A percentile compares a stretch with the other conserved stretches of the same genome.
phyloP scores from a whole-genome alignment of 1,140 invertebrate genomes.

The Ceratosolen fusciceps region DNA sequence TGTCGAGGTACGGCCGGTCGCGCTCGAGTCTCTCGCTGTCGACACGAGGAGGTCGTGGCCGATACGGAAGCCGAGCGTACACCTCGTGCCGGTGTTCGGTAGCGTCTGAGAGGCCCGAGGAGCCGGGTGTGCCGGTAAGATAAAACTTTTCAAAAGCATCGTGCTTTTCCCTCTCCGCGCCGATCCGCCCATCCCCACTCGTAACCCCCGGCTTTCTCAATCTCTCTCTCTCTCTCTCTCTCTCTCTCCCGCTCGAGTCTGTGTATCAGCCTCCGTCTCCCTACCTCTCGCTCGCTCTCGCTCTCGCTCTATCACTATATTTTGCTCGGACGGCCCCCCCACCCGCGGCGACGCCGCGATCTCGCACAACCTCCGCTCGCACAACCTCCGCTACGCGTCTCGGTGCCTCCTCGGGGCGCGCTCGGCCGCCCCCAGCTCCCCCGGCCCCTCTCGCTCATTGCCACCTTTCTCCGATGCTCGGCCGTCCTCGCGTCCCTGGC shows the following conservation, averaged over 20 bases:
- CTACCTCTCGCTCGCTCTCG: too few relatives aligned
- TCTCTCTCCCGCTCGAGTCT: background rate
- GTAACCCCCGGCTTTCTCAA: conserved; percentile 37
- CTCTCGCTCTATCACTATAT: background rate
- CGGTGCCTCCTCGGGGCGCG: too few relatives aligned
- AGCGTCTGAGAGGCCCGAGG: conserved; percentile 64
- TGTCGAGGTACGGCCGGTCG: background rate
- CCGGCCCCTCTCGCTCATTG: too few relatives aligned
- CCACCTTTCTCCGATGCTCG: background rate
- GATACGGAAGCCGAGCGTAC: conserved; percentile 47
- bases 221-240: conserved; percentile 45
- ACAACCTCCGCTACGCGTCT: background rate
- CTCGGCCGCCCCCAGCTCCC: too few relatives aligned
- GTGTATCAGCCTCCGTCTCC: background rate
- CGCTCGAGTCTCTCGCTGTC: background rate
- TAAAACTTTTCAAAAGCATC: conserved; percentile 71
- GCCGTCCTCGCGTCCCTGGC: background rate
- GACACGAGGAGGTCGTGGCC: background rate
- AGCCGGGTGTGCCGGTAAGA: conserved; percentile 63
- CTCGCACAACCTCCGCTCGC: background rate
- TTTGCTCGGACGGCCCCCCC: background rate
- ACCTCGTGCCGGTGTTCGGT: conserved; percentile 68
- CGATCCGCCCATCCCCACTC: conserved; percentile 44
- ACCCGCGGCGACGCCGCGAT: background rate
- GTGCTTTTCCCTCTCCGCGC: conserved; percentile 58